Evolutionary conservation across 2,888 invertebrate species (phyloP).

Genomic region (Stictocephala bisonia): DNA sequence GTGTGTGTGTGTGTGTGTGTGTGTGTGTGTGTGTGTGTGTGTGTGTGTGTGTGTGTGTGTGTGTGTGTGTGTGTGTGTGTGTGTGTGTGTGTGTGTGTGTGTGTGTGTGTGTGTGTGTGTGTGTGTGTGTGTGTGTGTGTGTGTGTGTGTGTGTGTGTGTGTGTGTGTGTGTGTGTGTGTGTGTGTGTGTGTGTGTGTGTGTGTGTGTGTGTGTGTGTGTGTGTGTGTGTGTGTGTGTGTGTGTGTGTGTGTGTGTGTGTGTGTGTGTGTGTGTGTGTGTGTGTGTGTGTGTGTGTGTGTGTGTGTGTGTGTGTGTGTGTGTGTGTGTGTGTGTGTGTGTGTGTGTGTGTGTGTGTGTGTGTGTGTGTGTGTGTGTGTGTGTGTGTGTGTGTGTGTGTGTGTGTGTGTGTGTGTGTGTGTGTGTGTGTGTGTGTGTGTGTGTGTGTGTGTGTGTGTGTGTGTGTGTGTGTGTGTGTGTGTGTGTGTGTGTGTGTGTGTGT

Average conservation of each 20-base stretch:
- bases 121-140: neutral
- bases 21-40: neutral
- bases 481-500: neutral
- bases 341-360: neutral
- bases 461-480: neutral
- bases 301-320: neutral
- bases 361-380: neutral
- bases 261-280: neutral
- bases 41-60: neutral
- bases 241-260: neutral
- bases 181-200: neutral
- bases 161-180: neutral
- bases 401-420: neutral
- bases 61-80: neutral
- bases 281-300: neutral
- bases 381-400: neutral
- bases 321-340: neutral
- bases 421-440: neutral
- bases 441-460: neutral
- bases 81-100: neutral
- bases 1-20: neutral
- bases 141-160: neutral
- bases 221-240: neutral
- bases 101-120: neutral
- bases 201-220: neutral